Evolutionary conservation across 2,797 vertebrate genomes (phyloP).

Genomic region (Sebastolobus alascanus): DNA sequence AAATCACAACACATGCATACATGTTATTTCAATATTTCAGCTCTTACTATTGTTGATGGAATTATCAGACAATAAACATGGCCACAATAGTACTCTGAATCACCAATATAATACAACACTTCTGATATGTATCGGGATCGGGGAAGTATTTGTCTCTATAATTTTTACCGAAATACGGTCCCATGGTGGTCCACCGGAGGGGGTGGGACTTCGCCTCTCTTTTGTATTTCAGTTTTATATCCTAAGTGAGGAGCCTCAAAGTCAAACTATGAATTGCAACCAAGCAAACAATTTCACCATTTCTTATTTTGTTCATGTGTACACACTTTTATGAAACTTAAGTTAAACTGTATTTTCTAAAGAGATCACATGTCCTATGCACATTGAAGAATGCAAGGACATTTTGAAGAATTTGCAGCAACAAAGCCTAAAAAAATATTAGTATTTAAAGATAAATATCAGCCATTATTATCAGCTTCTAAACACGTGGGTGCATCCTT

Average conservation of each 20-base stretch:
- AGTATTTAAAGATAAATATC: conserved; percentile 5
- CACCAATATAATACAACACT: no score
- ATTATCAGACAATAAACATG: background rate
- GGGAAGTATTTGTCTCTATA: no score
- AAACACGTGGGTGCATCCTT: no score
- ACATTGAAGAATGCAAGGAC: background rate
- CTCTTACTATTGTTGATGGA: background rate
- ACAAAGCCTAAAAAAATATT: background rate
- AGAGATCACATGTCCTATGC: background rate
- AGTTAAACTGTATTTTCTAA: conserved; percentile 34
- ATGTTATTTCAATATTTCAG: background rate
- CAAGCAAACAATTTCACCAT: background rate
- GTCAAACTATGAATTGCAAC: background rate
- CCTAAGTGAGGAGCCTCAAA: background rate
- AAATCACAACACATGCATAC: background rate
- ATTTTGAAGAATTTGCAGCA: conserved; percentile 3
- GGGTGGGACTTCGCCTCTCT: no score
- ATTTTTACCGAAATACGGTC: no score
- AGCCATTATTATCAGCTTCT: no score
- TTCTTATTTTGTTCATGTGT: background rate
- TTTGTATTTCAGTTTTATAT: background rate
- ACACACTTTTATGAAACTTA: background rate
- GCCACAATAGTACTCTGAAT: background rate
- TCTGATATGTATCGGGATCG: no score
- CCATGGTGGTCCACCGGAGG: no score